Evolutionary conservation across 1,140 invertebrate species (phyloP), one percentile per base, ranked within the genome.

Genomic region (Cylas formicarius): DNA sequence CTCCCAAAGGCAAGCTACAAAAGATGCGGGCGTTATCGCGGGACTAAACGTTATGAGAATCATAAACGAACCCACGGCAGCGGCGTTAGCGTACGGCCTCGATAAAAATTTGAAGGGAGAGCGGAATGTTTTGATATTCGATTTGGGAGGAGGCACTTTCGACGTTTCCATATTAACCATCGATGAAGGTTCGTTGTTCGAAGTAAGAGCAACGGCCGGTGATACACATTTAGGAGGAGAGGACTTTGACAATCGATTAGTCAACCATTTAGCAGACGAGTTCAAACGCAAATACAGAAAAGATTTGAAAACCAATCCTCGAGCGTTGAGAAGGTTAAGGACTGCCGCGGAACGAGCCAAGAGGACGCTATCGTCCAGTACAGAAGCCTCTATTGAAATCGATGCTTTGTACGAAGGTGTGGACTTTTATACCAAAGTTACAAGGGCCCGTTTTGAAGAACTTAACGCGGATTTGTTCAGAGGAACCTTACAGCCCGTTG

Each of bases 241-340:
- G 63, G 84, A 87, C 62, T 88, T 87, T 54, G 82, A 85, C 60
- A 80, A 83, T 63, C 61, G 83, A 31, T 68, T 88, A 60, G 82
- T 88, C 4, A 80, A 77, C 57, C 78, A 84, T 56, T 61, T 73
- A 2, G 64, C 67, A 2, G 67, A 72, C 3, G 71, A 73, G 52
- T 72, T 73, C 53, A 56, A 66, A 29, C 56, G 69, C 20, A 72
- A 72, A 50, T 66, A 70, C 57, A 66, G 65, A 31, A 73, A 72
- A 47, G 70, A 74, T 54, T 49, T 69, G 48, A 64, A 57, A 37
- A 52, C 27, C 21, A 73, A 72, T 44, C 59, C 68, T 11, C 62
- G 70, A 37, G 67, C 70, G 5, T 48, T 72, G 7, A 66, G 82
- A 52, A 71, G 82, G 53, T 64, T 86, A 23, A 63, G 75, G 24